Conservation (phyloP, 2,113 vertebrate species). For the Clinocottus analis region DNA sequence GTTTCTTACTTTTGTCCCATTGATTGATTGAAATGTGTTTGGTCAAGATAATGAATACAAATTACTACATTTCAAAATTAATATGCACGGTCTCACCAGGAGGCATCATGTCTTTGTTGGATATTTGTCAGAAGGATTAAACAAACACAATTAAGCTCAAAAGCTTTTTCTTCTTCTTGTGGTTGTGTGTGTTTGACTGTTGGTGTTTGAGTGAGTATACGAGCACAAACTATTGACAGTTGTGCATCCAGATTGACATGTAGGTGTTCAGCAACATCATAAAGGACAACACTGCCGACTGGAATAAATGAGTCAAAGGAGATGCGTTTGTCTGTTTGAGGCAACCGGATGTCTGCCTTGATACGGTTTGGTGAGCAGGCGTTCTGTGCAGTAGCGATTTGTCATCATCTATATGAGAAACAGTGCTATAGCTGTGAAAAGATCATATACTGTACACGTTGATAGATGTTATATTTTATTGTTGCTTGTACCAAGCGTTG, state of each 20-base stretch:
- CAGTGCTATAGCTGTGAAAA: slow-evolving; percentile 17
- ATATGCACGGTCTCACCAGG: not conserved
- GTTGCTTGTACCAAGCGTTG: not conserved
- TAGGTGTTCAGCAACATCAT: slow-evolving; percentile 10
- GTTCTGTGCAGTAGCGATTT: slow-evolving; percentile 25
- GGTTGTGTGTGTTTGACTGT: not conserved
- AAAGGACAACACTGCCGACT: slow-evolving; percentile 11
- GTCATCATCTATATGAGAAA: slow-evolving; percentile 7
- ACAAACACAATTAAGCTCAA: not conserved
- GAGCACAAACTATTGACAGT: slow-evolving; percentile 5
- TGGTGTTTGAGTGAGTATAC: not conserved
- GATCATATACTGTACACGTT: not conserved
- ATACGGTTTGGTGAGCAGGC: slow-evolving; percentile 19
- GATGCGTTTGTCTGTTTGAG: not conserved
- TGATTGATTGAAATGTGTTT: not conserved
- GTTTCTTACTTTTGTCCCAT: not conserved
- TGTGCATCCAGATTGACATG: no score
- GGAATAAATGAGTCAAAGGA: slow-evolving; percentile 26
- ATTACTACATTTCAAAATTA: not conserved
- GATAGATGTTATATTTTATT: not conserved
- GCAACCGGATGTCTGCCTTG: slow-evolving; percentile 11
- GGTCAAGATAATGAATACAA: not conserved
- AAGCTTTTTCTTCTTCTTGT: not conserved
- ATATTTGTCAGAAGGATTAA: not conserved
- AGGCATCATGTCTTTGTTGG: not conserved